Conservation (phyloP, 1,140 invertebrate genomes). For the Branchinecta lindahli region DNA sequence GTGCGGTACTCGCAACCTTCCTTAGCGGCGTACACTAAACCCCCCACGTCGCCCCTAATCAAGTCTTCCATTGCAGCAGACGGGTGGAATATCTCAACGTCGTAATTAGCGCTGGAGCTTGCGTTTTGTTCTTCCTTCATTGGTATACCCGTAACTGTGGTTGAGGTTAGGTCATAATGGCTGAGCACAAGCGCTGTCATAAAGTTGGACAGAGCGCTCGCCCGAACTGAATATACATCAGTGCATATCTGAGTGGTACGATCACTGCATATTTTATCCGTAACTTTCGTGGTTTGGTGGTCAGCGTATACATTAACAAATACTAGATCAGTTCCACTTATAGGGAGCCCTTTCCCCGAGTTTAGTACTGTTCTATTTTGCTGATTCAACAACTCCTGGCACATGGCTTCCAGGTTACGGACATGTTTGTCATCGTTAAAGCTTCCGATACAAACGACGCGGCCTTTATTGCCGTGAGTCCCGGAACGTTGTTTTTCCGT, state of each 20-base stretch:
- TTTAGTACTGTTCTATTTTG: slow-evolving; percentile 56
- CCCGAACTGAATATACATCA: slow-evolving; percentile 13
- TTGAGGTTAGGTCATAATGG: slow-evolving; percentile 84
- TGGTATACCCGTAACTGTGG: slow-evolving; percentile 91
- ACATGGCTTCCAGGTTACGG: slow-evolving; percentile 66
- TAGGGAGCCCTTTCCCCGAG: slow-evolving; percentile 45
- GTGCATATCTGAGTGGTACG: not conserved
- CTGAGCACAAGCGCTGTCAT: slow-evolving; percentile 30
- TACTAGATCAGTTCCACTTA: slow-evolving; percentile 74
- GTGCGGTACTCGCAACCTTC: slow-evolving; percentile 52
- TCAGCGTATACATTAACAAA: slow-evolving; percentile 72
- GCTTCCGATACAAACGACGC: slow-evolving; percentile 76
- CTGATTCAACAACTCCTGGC: slow-evolving; percentile 52
- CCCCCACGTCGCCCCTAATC: slow-evolving; percentile 37
- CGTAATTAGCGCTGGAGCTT: slow-evolving; percentile 91
- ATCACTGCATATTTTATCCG: slow-evolving; percentile 31
- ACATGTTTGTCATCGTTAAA: slow-evolving; percentile 65
- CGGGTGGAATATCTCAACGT: slow-evolving; percentile 88
- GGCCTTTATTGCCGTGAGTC: slow-evolving; percentile 42
- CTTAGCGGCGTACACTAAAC: slow-evolving; percentile 34
- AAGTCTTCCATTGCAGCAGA: slow-evolving; percentile 63
- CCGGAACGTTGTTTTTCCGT: slow-evolving; percentile 27
- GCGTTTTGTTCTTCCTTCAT: slow-evolving; percentile 99
- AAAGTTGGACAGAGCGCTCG: slow-evolving; percentile 10
- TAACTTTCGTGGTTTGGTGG: slow-evolving; percentile 53